phyloP scores from a whole-genome alignment of 2,888 invertebrate species.

The Euzophera pinguis region DNA sequence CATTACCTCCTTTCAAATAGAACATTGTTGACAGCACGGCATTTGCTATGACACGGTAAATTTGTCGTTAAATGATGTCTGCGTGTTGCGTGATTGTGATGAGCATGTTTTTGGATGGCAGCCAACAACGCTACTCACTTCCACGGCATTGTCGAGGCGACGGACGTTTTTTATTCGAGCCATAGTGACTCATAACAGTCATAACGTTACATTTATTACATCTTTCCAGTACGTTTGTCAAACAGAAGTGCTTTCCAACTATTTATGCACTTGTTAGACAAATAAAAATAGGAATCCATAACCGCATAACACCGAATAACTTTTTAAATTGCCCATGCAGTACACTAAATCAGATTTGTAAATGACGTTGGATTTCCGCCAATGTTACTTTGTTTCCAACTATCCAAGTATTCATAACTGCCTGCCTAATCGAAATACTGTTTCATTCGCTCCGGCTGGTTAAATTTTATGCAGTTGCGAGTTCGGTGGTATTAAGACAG shows the following conservation, averaged over 20 bases:
- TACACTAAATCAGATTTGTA: conserved; percentile 63
- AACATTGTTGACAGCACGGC: conserved; percentile 33
- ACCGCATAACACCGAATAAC: conserved; percentile 37
- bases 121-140: conserved; percentile 53
- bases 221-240: conserved; percentile 35
- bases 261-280: conserved; percentile 29
- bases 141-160: conserved; percentile 42
- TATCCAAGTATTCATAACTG: conserved; percentile 49
- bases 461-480: conserved; percentile 24
- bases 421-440: conserved; percentile 50
- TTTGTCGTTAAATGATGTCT: conserved; percentile 61
- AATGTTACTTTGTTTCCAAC: conserved; percentile 65
- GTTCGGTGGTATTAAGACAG: conserved; percentile 27
- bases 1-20: conserved; percentile 32
- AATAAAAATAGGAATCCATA: conserved; percentile 25
- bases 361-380: conserved; percentile 68
- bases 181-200: conserved; percentile 33
- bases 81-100: conserved; percentile 58
- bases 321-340: conserved; percentile 58
- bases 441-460: conserved; percentile 29
- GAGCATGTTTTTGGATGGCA: conserved; percentile 50
- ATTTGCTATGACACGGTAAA: conserved; percentile 47
- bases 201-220: conserved; percentile 37
- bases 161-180: conserved; percentile 43
- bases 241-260: conserved; percentile 31